These are phyloP conservation scores for Phallusia fumigata DNA, from an alignment of 23 tunicate genomes.

Conservation along the genomic window DNA sequence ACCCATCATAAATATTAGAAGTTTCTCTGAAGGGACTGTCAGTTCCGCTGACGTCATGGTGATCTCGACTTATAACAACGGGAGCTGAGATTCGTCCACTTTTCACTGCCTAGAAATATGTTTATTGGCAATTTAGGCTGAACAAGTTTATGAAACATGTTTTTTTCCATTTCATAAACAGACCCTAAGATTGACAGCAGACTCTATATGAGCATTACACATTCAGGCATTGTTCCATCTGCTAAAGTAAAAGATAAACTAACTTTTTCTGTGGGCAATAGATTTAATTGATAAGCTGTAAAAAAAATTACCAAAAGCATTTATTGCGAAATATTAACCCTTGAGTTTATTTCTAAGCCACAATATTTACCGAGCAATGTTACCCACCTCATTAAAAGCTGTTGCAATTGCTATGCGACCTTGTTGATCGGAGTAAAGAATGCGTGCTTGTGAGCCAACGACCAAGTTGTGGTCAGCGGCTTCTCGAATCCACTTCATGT, in stretches of 20 bases:
- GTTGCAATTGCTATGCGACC: conserved; percentile 72
- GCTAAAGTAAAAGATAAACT: too few species aligned
- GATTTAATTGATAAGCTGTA: too few species aligned
- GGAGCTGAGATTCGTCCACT: conserved; percentile 64
- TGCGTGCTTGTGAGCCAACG: conserved; percentile 97
- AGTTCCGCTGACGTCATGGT: conserved; percentile 98
- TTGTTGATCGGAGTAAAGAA: conserved; percentile 78
- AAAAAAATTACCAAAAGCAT: too few species aligned
- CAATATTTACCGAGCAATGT: not conserved
- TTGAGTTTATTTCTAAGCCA: not conserved
- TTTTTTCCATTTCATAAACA: too few species aligned
- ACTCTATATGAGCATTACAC: too few species aligned
- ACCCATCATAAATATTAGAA: conserved; percentile 92
- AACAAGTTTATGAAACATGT: too few species aligned
- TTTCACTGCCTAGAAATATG: conserved; percentile 64
- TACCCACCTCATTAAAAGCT: conserved; percentile 76
- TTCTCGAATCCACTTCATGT: conserved; percentile 80
- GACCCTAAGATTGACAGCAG: too few species aligned
- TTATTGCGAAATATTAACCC: too few species aligned
- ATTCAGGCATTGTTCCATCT: too few species aligned
- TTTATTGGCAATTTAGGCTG: too few species aligned
- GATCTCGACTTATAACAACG: conserved; percentile 89
- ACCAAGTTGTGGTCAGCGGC: conserved; percentile 83
- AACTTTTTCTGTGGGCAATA: too few species aligned
- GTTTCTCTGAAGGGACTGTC: conserved; percentile 97